These are phyloP conservation scores for Siphamia tubifer DNA, from an alignment of 2,113 vertebrate species.

Conservation along the genomic window DNA sequence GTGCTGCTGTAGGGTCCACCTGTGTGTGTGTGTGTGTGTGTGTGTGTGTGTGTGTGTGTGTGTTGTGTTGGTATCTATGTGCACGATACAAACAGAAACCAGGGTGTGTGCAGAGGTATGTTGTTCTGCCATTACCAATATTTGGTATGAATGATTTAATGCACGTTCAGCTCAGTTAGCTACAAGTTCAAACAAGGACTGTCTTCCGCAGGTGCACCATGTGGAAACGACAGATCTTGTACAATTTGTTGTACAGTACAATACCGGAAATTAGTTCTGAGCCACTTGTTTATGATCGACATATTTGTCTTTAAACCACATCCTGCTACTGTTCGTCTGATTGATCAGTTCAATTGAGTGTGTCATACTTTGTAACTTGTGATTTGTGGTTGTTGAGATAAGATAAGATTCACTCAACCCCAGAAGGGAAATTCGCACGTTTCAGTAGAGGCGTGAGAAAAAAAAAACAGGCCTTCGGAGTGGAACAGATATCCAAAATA, in stretches of 20 bases:
- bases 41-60: neutral
- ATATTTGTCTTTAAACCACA: neutral
- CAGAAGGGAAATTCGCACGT: conserved; percentile 6
- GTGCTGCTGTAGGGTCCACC: neutral
- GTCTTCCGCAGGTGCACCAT: neutral
- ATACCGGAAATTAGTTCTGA: neutral
- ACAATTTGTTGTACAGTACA: neutral
- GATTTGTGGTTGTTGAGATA: conserved; percentile 34
- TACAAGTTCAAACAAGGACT: conserved; percentile 55
- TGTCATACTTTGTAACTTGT: conserved; percentile 23
- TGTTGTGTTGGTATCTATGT: neutral
- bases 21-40: neutral
- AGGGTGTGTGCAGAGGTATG: conserved; percentile 44
- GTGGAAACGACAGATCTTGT: neutral
- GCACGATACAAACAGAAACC: neutral
- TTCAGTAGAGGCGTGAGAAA: neutral
- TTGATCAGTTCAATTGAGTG: neutral
- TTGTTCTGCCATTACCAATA: conserved; percentile 46
- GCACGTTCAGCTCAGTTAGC: conserved; percentile 26
- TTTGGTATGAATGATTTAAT: conserved; percentile 59
- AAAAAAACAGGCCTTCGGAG: neutral
- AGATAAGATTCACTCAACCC: conserved; percentile 8
- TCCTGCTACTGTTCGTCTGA: neutral
- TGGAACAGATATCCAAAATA: neutral
- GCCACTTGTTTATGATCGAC: neutral